phyloP scores from a whole-genome alignment of 2,888 invertebrate genomes.

The Sabatieria punctata region DNA sequence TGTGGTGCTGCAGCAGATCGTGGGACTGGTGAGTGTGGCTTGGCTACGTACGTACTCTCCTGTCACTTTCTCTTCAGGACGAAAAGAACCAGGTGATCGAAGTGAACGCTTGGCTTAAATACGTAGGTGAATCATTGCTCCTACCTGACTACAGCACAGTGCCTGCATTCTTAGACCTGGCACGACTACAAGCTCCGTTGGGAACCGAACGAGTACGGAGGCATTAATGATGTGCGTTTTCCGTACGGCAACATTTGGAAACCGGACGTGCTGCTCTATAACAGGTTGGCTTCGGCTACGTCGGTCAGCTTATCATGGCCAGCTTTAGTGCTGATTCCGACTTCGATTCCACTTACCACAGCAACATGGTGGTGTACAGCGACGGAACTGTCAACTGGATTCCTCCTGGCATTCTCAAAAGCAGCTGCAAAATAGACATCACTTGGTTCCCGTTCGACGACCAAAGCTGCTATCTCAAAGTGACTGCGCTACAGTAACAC shows the following conservation, averaged over 20 bases:
- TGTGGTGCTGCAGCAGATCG: constrained; percentile 4
- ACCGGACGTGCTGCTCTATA: constrained; percentile 22
- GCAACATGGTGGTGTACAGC: constrained; percentile 85
- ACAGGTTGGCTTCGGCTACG: no score
- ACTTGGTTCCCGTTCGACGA: constrained; percentile 99
- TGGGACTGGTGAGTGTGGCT: constrained; percentile 2
- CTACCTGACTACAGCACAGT: no score
- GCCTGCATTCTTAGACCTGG: background rate
- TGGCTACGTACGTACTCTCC: no score
- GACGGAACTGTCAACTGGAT: constrained; percentile 91
- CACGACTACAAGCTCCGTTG: background rate
- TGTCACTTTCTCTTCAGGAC: no score
- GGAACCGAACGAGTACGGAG: background rate
- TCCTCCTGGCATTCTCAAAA: constrained; percentile 90
- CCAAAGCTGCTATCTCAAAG: constrained; percentile 41
- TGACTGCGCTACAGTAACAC: no score
- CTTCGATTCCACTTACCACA: constrained; percentile 92
- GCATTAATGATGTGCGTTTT: constrained; percentile 21
- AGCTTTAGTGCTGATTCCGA: constrained; percentile 76
- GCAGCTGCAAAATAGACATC: constrained; percentile 92
- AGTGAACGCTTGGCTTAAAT: constrained; percentile 2
- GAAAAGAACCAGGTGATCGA: constrained; percentile 5
- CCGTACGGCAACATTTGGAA: constrained; percentile 28
- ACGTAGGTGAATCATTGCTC: background rate
- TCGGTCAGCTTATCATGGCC: no score